These are phyloP conservation scores for Pemphredon lugubris DNA, from an alignment of 2,888 invertebrate genomes.

Conservation along the genomic window DNA sequence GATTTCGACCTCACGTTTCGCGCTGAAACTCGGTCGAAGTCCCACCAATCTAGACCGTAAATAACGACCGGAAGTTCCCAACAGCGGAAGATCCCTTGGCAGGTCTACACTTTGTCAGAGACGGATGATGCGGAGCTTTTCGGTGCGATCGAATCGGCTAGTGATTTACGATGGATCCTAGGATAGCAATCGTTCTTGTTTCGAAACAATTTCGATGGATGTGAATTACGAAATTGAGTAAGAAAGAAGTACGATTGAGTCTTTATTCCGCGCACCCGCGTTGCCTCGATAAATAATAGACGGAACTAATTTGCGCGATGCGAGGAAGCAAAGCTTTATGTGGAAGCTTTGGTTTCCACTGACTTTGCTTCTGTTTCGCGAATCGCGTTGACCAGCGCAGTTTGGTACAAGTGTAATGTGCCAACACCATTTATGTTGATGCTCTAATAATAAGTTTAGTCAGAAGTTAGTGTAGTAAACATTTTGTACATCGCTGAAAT, in stretches of 20 bases:
- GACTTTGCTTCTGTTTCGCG: too few species aligned
- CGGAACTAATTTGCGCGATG: too few species aligned
- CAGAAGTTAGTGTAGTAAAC: too few species aligned
- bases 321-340: too few species aligned
- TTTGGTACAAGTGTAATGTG: too few species aligned
- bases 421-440: too few species aligned
- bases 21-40: constrained; percentile 72
- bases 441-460: too few species aligned
- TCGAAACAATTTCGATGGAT: constrained; percentile 59
- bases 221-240: constrained; percentile 47
- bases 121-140: constrained; percentile 68
- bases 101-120: constrained; percentile 73
- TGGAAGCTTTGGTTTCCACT: too few species aligned
- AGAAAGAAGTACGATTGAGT: not conserved
- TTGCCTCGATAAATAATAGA: too few species aligned
- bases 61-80: constrained; percentile 77
- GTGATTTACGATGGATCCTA: constrained; percentile 62
- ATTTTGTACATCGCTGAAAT: too few species aligned
- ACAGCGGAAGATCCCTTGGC: constrained; percentile 73
- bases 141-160: constrained; percentile 61
- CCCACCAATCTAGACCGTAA: constrained; percentile 73
- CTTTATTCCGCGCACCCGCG: not conserved
- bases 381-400: too few species aligned
- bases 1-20: constrained; percentile 70
- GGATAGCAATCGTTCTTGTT: constrained; percentile 64